Conservation (phyloP, 2,888 invertebrate genomes). For the Apotomis turbidana region DNA sequence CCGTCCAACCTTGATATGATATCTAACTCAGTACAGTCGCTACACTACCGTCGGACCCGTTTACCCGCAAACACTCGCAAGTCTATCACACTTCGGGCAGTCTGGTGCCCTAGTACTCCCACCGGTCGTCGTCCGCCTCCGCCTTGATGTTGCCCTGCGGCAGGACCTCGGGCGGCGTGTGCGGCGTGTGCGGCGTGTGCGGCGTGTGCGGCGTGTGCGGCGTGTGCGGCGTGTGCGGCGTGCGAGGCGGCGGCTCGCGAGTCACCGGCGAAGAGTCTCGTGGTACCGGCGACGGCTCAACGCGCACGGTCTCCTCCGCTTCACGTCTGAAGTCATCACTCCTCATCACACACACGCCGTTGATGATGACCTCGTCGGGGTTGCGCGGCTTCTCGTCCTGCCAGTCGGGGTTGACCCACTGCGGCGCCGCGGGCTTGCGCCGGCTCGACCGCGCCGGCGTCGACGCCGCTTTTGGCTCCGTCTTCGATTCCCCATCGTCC, state of each 20-base stretch:
- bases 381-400: conserved; percentile 86
- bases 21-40: conserved; percentile 49
- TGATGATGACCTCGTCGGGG: conserved; percentile 93
- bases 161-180: conserved; percentile 61
- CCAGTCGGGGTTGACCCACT: conserved; percentile 98
- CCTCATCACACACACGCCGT: conserved; percentile 96
- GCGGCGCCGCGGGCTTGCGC: conserved; percentile 97
- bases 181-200: conserved; percentile 54
- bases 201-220: conserved; percentile 55
- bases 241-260: conserved; percentile 49
- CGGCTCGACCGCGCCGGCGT: conserved; percentile 85
- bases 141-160: conserved; percentile 83
- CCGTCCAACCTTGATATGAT: conserved; percentile 49
- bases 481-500: conserved; percentile 83
- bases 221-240: conserved; percentile 48
- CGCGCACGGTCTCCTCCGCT: conserved; percentile 88
- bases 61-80: conserved; percentile 47
- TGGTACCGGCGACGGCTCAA: conserved; percentile 90
- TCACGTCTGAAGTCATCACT: conserved; percentile 88
- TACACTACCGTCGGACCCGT: conserved; percentile 57
- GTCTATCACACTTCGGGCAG: conserved; percentile 37
- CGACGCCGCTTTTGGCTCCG: conserved; percentile 82
- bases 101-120: conserved; percentile 80
- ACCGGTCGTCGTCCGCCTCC: conserved; percentile 85
- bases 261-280: conserved; percentile 71